Evolutionary conservation across 2,113 vertebrate genomes (phyloP).

Genomic region (Sander lucioperca): DNA sequence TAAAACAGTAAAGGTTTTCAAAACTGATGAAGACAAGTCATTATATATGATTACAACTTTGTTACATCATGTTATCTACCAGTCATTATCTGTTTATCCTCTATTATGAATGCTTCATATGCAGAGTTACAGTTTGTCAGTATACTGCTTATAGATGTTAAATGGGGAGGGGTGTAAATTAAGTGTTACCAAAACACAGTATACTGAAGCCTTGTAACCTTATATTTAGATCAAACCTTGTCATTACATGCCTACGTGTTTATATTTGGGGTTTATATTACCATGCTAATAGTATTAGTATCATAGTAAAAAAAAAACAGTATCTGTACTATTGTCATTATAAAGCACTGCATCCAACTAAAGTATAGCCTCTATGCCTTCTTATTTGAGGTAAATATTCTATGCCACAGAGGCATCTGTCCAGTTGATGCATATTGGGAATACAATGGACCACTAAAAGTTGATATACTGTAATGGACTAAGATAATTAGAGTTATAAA

Average conservation of each 20-base stretch:
- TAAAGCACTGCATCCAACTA: constrained; percentile 57
- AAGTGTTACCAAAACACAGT: neutral
- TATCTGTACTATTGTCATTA: constrained; percentile 49
- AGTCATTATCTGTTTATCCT: neutral
- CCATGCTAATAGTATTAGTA: constrained; percentile 40
- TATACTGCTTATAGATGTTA: neutral
- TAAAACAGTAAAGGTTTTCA: neutral
- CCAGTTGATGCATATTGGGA: constrained; percentile 73
- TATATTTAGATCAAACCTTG: neutral
- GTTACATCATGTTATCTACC: neutral
- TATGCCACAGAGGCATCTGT: constrained; percentile 73
- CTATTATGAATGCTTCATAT: neutral
- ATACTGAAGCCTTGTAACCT: neutral
- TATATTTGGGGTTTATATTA: constrained; percentile 14
- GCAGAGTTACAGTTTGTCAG: neutral
- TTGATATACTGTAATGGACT: constrained; percentile 86
- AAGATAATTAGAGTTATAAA: constrained; percentile 88
- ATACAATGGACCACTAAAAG: constrained; percentile 83
- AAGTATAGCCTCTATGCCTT: constrained; percentile 59
- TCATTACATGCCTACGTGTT: neutral
- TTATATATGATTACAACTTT: neutral
- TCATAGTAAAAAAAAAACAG: constrained; percentile 47
- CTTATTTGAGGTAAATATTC: constrained; percentile 69
- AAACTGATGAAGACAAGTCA: neutral
- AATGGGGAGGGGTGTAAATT: neutral